These are phyloP conservation scores for Oceanodroma leucorhoa DNA, from an alignment of 2,797 vertebrate species.

Conservation along the genomic window DNA sequence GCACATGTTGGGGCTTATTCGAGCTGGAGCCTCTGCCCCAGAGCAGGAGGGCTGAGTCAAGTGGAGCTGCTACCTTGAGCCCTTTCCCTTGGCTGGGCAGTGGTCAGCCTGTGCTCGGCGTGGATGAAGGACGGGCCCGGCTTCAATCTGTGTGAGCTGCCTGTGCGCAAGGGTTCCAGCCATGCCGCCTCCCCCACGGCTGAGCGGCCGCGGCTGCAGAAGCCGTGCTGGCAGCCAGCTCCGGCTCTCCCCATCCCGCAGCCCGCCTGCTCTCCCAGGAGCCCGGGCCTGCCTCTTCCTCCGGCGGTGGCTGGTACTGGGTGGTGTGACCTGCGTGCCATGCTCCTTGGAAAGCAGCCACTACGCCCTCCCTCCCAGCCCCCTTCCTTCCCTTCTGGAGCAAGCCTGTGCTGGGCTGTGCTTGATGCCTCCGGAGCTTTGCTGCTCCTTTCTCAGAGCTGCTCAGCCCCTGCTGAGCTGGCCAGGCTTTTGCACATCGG, in stretches of 20 bases:
- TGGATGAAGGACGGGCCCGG: background rate
- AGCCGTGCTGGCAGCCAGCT: background rate
- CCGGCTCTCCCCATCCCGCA: background rate
- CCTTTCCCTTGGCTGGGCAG: background rate
- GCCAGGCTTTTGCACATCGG: background rate
- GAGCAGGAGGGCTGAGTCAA: background rate
- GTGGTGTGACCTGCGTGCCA: constrained; percentile 23
- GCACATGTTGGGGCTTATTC: background rate
- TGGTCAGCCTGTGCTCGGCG: fast-evolving
- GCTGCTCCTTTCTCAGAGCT: constrained; percentile 8
- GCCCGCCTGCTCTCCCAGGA: background rate
- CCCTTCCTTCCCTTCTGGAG: background rate
- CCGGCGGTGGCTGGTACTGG: constrained; percentile 6
- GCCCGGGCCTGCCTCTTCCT: background rate
- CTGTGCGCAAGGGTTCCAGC: background rate
- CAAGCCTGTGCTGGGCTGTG: constrained; percentile 34
- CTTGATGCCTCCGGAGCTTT: constrained; percentile 18
- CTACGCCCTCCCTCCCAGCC: background rate
- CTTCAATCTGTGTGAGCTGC: background rate
- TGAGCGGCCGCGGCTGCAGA: background rate
- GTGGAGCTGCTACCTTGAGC: background rate
- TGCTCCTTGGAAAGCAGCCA: constrained; percentile 11
- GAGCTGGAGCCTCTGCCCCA: background rate
- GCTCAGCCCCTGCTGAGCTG: constrained; percentile 20
- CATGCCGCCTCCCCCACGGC: background rate